Base-by-base conservation (phyloP, 2,888 invertebrate genomes). In the Tupiocoris notatus region DNA sequence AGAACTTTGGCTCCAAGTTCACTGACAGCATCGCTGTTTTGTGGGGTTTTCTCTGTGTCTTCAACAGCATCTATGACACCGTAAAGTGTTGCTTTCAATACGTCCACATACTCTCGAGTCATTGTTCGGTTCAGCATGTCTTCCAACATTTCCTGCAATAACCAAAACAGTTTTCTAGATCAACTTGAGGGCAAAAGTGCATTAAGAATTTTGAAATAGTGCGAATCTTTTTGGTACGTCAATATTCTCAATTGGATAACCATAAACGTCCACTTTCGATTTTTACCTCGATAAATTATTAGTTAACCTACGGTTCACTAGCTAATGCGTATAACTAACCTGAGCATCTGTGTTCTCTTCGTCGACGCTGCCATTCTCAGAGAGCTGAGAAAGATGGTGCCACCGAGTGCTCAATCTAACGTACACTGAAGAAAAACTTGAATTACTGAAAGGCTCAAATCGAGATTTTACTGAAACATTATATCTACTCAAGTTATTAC, bases 91-190 rank as follows among this genome's bases (percentile, higher is more conserved):
- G 91, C 89, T 85, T 91, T 90, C 22, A 96, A 84, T 0, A 96
- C 88, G 81, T 95, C 95, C 23, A 96, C 85, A 82, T 96, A 94
- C 83, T 96, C 96, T 77, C 95, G 88, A 0, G 95, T 94, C 75
- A 96, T 85, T 77, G 92, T 92, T 77, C 95, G 87, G 78, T 94
- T 93, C 66, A 96, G 86, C 86, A 94, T 92, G 82, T 94, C 94
- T 82, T 94, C 93, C 0, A 94, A 86, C 1, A 94, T 91, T 83
- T 94, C 94, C 83, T 84, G 12, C 78, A 80, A 77, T n/a, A n/a
- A n/a, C n/a, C n/a, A n/a, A n/a, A n/a, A n/a, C n/a, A n/a, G n/a
- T n/a, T n/a, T n/a, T n/a, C n/a, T n/a, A n/a, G n/a, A n/a, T n/a
- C n/a, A n/a, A n/a, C n/a, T 39, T 64, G 64, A 64, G 20, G 64